Conservation (phyloP, 2,888 invertebrate genomes). For the Enchytraeus crypticus region DNA sequence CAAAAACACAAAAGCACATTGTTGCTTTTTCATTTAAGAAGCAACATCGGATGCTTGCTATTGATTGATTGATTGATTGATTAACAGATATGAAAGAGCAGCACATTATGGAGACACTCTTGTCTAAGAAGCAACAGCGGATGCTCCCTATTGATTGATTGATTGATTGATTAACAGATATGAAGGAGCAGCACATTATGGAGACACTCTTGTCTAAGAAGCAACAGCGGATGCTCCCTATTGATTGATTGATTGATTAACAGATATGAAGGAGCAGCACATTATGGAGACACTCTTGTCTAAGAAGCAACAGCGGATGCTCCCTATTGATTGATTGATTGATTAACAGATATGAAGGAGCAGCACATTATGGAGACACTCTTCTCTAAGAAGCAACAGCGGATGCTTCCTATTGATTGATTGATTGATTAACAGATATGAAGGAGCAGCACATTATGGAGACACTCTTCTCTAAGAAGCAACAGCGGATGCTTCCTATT, state of each 20-base stretch:
- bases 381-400: too few species aligned
- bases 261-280: conserved; percentile 87
- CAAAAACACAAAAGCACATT: too few species aligned
- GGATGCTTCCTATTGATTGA: too few species aligned
- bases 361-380: too few species aligned
- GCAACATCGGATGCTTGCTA: conserved; percentile 76
- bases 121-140: conserved; percentile 94
- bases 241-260: neutral
- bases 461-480: too few species aligned
- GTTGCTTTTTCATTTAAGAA: conserved; percentile 92
- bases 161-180: too few species aligned
- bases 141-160: conserved; percentile 86
- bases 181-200: conserved; percentile 88
- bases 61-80: neutral
- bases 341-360: too few species aligned
- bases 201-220: conserved; percentile 94
- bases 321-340: too few species aligned
- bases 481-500: too few species aligned
- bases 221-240: conserved; percentile 78
- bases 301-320: conserved; percentile 90
- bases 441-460: too few species aligned
- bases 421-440: too few species aligned
- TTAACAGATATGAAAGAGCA: conserved; percentile 79
- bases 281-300: conserved; percentile 93
- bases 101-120: conserved; percentile 90